Conservation (phyloP, 2,888 invertebrate species). For the Acrobasis repandana region DNA sequence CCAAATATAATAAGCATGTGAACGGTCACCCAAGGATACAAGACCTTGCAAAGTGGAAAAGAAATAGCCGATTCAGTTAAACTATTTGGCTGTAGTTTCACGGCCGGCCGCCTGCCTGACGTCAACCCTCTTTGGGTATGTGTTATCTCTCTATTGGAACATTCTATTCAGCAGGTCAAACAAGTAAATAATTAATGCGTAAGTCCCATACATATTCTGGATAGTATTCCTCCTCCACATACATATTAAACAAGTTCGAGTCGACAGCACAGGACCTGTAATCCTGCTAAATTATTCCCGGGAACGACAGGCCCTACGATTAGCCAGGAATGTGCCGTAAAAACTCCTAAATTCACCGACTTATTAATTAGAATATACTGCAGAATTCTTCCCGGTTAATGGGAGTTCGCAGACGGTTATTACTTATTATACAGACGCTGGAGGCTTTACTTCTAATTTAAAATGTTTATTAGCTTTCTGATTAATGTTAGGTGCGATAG, state of each 20-base stretch:
- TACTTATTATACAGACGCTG: too few relatives aligned
- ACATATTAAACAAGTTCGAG: conserved; percentile 5
- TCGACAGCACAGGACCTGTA: conserved; percentile 4
- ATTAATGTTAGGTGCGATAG: background rate
- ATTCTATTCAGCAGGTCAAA: too few relatives aligned
- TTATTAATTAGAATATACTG: conserved; percentile 21
- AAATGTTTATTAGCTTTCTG: background rate
- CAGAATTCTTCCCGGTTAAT: background rate
- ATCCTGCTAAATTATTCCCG: conserved; percentile 19
- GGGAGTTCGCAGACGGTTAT: background rate
- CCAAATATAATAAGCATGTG: too few relatives aligned
- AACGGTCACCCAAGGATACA: too few relatives aligned
- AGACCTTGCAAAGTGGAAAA: too few relatives aligned
- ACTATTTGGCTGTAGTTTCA: too few relatives aligned
- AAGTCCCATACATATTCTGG: background rate
- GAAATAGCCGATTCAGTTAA: too few relatives aligned
- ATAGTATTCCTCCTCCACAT: background rate
- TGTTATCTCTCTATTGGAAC: too few relatives aligned
- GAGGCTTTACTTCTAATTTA: background rate
- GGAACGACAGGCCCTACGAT: conserved; percentile 4
- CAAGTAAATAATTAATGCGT: background rate
- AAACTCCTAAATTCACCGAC: conserved; percentile 11
- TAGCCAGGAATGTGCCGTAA: conserved; percentile 3
- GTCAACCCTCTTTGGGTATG: too few relatives aligned
- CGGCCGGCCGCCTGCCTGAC: too few relatives aligned